Percentiles rank a stretch among this genome's conserved stretches.
Evolutionary conservation across 2,888 invertebrate genomes (phyloP).

Genomic region (Capitulum mitella): DNA sequence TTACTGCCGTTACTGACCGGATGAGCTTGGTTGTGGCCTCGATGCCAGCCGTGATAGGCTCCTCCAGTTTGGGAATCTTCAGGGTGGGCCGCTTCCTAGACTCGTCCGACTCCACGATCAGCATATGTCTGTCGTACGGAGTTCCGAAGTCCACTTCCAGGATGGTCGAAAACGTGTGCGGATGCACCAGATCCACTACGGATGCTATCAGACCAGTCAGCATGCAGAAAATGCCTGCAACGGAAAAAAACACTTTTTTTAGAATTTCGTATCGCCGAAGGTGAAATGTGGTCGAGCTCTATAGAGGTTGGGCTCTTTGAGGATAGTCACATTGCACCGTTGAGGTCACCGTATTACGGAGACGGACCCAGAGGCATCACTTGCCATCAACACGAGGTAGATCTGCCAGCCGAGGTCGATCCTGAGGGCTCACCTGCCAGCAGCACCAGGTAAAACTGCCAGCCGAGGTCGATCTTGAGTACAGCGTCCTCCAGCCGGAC

Average conservation of each 20-base stretch:
- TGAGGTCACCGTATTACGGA: no score
- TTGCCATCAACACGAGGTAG: no score
- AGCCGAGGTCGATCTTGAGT: conserved; percentile 76
- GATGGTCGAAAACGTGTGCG: conserved; percentile 84
- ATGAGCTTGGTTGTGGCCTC: conserved; percentile 57
- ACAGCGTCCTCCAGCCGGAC: conserved; percentile 76
- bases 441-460: conserved; percentile 92
- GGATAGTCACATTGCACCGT: no score
- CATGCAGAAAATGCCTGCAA: conserved; percentile 64
- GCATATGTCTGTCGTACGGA: conserved; percentile 84
- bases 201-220: conserved; percentile 71
- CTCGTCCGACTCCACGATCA: conserved; percentile 55
- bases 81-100: conserved; percentile 58
- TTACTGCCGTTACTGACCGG: conserved; percentile 47
- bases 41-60: conserved; percentile 49
- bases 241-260: not conserved
- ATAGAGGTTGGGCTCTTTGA: no score
- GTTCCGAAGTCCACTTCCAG: conserved; percentile 88
- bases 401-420: no score
- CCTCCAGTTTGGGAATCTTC: conserved; percentile 53
- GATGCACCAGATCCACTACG: conserved; percentile 74
- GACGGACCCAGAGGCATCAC: no score
- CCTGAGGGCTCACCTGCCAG: conserved; percentile 69
- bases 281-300: not conserved
- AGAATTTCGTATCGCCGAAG: not conserved